A percentile compares a stretch with the other conserved stretches of the same genome.
These are phyloP conservation scores for Chiroxiphia lanceolata DNA, from an alignment of 2,797 vertebrate species.

Conservation along the genomic window DNA sequence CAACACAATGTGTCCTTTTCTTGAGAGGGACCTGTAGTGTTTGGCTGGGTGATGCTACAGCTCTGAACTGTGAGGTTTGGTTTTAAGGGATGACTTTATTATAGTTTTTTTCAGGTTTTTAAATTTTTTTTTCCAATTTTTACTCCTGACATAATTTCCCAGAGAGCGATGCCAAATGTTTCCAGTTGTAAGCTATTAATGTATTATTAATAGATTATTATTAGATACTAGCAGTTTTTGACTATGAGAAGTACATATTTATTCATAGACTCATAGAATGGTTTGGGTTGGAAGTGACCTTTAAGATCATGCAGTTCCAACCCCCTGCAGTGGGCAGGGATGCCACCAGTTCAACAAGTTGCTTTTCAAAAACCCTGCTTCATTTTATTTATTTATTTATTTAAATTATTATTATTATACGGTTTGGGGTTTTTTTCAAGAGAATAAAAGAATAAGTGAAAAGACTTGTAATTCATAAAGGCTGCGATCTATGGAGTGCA, in stretches of 20 bases:
- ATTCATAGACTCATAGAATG: neutral
- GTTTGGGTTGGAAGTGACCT: neutral
- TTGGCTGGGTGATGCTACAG: neutral
- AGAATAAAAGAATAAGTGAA: neutral
- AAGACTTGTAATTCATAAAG: neutral
- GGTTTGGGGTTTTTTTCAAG: rapidly evolving
- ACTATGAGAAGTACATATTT: neutral
- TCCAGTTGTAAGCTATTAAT: neutral
- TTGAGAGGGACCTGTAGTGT: neutral
- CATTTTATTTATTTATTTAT: neutral
- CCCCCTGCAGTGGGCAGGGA: neutral
- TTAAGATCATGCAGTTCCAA: neutral
- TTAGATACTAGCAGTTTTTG: neutral
- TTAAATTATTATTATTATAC: too few relatives aligned
- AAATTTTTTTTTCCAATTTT: neutral
- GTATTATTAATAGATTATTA: neutral
- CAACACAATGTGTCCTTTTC: rapidly evolving
- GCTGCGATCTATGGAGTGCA: neutral
- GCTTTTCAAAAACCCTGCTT: neutral
- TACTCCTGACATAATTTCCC: neutral
- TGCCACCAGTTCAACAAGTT: neutral
- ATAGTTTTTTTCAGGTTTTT: neutral
- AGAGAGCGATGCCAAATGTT: neutral
- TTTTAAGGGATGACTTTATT: neutral
- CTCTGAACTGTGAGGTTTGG: neutral